Evolutionary conservation across 1,140 invertebrate species (phyloP).

Genomic region (Dufourea novaeangliae): DNA sequence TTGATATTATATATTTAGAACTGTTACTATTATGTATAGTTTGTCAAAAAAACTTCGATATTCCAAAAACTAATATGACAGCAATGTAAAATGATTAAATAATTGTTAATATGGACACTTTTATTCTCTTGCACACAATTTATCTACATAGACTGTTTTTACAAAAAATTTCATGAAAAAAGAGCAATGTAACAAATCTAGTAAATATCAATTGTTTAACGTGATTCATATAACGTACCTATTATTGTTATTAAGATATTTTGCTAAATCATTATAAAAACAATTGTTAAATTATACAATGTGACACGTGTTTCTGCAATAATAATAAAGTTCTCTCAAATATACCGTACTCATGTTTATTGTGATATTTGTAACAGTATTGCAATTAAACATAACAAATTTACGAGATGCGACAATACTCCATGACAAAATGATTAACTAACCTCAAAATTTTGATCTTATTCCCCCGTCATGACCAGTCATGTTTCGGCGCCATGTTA

Average conservation of each 20-base stretch:
- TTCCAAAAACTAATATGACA: neutral
- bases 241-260: conserved; percentile 26
- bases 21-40: neutral
- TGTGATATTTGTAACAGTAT: neutral
- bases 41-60: neutral
- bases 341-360: neutral
- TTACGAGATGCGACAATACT: conserved; percentile 21
- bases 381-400: conserved; percentile 9
- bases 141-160: neutral
- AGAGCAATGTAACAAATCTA: neutral
- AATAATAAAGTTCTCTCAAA: neutral
- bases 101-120: neutral
- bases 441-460: conserved; percentile 65
- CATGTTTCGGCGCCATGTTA: conserved; percentile 71
- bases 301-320: conserved; percentile 43
- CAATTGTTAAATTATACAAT: conserved; percentile 51
- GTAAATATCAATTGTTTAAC: conserved; percentile 19
- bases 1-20: neutral
- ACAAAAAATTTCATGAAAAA: neutral
- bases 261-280: conserved; percentile 51
- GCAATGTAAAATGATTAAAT: neutral
- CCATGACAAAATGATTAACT: conserved; percentile 59
- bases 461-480: conserved; percentile 65
- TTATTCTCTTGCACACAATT: neutral
- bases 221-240: conserved; percentile 11